phyloP scores from a whole-genome alignment of 2,888 invertebrate genomes.

The Aspidapion aeneum region DNA sequence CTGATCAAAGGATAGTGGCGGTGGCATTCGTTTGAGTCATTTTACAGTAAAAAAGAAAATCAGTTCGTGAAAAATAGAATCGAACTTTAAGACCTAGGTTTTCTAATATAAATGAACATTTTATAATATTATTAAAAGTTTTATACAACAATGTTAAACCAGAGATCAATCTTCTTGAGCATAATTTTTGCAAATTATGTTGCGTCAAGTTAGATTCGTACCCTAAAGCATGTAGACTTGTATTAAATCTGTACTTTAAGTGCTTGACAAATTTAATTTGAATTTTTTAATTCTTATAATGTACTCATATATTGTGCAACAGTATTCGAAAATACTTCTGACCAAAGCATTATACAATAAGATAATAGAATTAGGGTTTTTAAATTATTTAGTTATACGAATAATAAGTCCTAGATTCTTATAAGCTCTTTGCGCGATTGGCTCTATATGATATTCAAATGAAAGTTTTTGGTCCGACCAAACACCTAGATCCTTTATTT shows the following conservation, averaged over 20 bases:
- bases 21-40: no score
- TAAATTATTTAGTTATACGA: neutral
- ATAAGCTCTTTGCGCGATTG: neutral
- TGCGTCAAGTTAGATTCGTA: neutral
- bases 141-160: no score
- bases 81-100: no score
- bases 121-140: no score
- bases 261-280: neutral
- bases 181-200: neutral
- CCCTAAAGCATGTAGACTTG: neutral
- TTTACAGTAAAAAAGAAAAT: no score
- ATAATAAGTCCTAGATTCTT: neutral
- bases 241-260: neutral
- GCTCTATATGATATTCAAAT: neutral
- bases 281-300: constrained; percentile 7
- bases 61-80: no score
- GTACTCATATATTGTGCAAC: neutral
- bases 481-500: no score
- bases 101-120: no score
- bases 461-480: neutral
- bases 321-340: neutral
- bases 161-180: no score
- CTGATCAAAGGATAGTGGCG: no score
- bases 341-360: neutral
- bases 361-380: neutral